These are phyloP conservation scores for Nothocercus julius DNA, from an alignment of 2,113 vertebrate genomes.

Conservation along the genomic window DNA sequence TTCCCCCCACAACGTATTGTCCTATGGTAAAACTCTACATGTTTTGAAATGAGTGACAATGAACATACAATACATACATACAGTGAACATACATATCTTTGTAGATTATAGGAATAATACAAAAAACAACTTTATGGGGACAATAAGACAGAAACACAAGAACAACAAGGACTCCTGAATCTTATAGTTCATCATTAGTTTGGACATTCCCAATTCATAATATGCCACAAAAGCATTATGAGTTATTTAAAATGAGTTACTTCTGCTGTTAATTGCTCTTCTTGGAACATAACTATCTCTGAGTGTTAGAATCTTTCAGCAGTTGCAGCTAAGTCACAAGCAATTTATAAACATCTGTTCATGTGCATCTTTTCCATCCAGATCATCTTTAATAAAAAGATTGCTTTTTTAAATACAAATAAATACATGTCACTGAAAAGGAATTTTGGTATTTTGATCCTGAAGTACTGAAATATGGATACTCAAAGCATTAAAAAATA, in stretches of 20 bases:
- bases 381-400: neutral
- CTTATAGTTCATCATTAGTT: neutral
- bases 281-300: neutral
- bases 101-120: neutral
- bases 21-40: neutral
- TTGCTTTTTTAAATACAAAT: neutral
- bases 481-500: neutral
- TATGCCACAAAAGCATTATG: neutral
- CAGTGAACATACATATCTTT: neutral
- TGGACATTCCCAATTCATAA: neutral
- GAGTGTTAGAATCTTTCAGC: neutral
- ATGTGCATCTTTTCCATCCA: neutral
- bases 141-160: neutral
- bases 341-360: neutral
- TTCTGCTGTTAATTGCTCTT: neutral
- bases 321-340: neutral
- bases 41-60: neutral
- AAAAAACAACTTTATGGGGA: neutral
- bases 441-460: neutral
- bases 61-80: neutral
- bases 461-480: neutral
- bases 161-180: neutral
- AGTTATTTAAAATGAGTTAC: too few relatives aligned
- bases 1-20: neutral
- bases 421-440: neutral